Conservation (phyloP, 2,797 vertebrate genomes). For the Amblyopsis hoosieri region DNA sequence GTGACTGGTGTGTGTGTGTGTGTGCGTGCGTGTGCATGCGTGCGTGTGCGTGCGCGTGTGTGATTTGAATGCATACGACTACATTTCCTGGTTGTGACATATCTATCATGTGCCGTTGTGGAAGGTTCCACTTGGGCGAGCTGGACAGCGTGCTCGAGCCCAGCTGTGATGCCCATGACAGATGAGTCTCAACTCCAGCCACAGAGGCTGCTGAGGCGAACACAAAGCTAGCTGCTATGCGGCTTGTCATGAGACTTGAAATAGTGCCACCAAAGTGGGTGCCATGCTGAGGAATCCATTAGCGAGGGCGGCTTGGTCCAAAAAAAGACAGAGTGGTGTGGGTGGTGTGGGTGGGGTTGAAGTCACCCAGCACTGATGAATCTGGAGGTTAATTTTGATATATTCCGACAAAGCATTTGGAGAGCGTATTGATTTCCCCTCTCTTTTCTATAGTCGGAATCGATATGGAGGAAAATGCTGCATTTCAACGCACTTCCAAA, state of each 20-base stretch:
- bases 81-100: constrained; percentile 68
- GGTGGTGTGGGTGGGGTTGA: neutral
- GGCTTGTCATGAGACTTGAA: constrained; percentile 61
- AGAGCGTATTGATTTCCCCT: constrained; percentile 38
- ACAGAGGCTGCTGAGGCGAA: constrained; percentile 49
- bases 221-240: constrained; percentile 44
- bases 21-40: constrained; percentile 36
- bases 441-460: constrained; percentile 36
- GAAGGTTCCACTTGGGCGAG: constrained; percentile 51
- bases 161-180: constrained; percentile 57
- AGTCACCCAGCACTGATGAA: constrained; percentile 35
- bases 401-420: constrained; percentile 37
- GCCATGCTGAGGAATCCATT: constrained; percentile 55
- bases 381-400: constrained; percentile 44
- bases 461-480: constrained; percentile 27
- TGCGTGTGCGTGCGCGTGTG: constrained; percentile 31
- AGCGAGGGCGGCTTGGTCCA: constrained; percentile 20
- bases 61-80: constrained; percentile 68
- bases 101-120: constrained; percentile 60
- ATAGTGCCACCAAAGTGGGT: constrained; percentile 61
- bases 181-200: constrained; percentile 58
- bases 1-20: constrained; percentile 14
- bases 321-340: constrained; percentile 2
- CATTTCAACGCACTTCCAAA: constrained; percentile 31
- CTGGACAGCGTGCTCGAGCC: constrained; percentile 47